Evolutionary conservation across 2,797 vertebrate genomes (phyloP), one percentile per base, ranked within the genome.

Genomic region (Epinephelus malabaricus): DNA sequence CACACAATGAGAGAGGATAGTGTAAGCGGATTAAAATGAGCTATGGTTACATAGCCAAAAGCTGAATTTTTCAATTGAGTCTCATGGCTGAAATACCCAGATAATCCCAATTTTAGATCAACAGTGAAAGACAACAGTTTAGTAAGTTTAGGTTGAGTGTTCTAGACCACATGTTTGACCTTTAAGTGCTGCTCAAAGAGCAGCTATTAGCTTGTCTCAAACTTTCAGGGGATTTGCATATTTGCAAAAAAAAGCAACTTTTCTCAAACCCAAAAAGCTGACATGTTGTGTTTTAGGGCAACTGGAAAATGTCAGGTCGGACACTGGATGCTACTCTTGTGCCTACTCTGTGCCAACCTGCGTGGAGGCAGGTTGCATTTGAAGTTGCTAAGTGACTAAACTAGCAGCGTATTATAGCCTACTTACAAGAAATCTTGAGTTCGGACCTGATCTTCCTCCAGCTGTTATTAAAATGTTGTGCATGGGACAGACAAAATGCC

Each of bases 161-260:
- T 73, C 2, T 45, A 15, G 8, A 19, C 18, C 2, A 0, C 46
- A 34, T 58, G 9, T 66, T 69, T 72, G n/a, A 65, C 47, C 23
- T 38, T 45, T 25, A 54, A 62, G 23, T 62, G 50, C 7, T 66
- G 18, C 30, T 64, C 27, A 66, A 19, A 51, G 21, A 43, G 23
- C 30, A 49, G 3, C 15, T 17, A 1, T 51, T 60, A 50, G 54
- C 46, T 74, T 14, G 15, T 50, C n/a, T 79, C 25, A 47, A 46
- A 51, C 18, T 73, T 43, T n/a, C 54, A 53, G 38, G 4, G 61
- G 30, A 49, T 49, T 51, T 12, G 10, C n/a, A 25, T 59, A 40
- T 38, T 62, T 76, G 34, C 25, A 14, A 23, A 23, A 81, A 27
- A 13, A 66, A 55, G 45, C 23, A 14, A 34, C 51, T 45, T 67